Conservation (phyloP, 2,888 invertebrate species). For the Rambutsinella grinnellia region DNA sequence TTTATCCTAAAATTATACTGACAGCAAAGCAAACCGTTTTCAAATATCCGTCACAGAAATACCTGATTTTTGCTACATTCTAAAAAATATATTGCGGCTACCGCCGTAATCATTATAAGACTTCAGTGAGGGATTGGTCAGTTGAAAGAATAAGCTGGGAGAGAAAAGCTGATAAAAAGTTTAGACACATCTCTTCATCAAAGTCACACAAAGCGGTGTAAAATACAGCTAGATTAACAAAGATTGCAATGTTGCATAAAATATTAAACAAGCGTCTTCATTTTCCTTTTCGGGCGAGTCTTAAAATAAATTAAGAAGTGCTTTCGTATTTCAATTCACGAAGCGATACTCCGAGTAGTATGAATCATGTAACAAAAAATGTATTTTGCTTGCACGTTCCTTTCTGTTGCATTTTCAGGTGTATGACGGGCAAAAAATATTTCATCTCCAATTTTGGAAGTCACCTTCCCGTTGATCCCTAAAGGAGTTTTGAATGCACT, state of each 20-base stretch:
- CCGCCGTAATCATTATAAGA: no score
- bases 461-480: slow-evolving; percentile 58
- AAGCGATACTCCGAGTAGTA: slow-evolving; percentile 1
- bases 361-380: slow-evolving; percentile 1
- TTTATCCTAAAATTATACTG: no score
- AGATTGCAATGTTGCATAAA: slow-evolving; percentile 54
- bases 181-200: slow-evolving; percentile 40
- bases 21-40: no score
- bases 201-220: slow-evolving; percentile 44
- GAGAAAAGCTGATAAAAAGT: slow-evolving; percentile 11
- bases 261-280: slow-evolving; percentile 51
- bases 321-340: neutral
- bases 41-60: no score
- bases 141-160: neutral
- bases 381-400: neutral
- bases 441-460: slow-evolving; percentile 59
- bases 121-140: neutral
- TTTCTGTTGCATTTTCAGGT: slow-evolving; percentile 29
- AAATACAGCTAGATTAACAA: slow-evolving; percentile 45
- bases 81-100: no score
- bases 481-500: slow-evolving; percentile 19
- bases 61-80: no score
- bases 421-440: slow-evolving; percentile 49
- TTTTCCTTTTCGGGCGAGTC: slow-evolving; percentile 56
- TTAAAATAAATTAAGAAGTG: slow-evolving; percentile 58